phyloP scores from a whole-genome alignment of 2,797 vertebrate genomes.

The Rhinoraja longicauda region DNA sequence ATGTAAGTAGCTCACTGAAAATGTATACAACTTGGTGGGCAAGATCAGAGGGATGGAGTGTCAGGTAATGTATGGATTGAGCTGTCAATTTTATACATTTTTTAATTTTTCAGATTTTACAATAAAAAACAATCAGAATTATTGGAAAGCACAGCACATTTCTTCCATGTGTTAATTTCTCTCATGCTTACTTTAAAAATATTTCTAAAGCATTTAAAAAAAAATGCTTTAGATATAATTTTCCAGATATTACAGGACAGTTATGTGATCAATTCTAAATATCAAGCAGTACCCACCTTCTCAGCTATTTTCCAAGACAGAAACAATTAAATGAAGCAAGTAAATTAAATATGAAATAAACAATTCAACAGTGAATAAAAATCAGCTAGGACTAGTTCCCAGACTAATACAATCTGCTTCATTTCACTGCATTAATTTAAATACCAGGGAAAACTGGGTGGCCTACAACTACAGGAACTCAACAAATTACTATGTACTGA shows the following conservation, averaged over 20 bases:
- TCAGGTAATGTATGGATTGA: not conserved
- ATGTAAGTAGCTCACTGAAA: not conserved
- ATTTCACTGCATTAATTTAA: not conserved
- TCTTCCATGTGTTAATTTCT: not conserved
- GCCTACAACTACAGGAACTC: no score
- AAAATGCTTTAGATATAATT: no score
- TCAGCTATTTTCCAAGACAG: not conserved
- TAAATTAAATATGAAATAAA: not conserved
- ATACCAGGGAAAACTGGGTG: not conserved
- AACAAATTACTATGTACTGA: no score
- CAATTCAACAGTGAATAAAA: no score
- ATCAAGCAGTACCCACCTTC: not conserved
- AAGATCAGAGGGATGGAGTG: not conserved
- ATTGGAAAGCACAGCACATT: not conserved
- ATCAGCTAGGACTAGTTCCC: no score
- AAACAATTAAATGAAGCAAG: not conserved
- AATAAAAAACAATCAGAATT: not conserved
- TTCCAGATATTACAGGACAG: not conserved
- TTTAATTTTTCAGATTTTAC: not conserved
- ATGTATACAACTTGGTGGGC: not conserved
- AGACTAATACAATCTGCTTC: not conserved
- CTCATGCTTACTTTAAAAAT: not conserved
- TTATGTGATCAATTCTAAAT: not conserved
- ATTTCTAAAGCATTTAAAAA: not conserved
- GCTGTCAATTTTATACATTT: not conserved